A percentile compares a stretch with the other conserved stretches of the same genome.
phyloP scores from a whole-genome alignment of 2,888 invertebrate species.

The Lepidocyrtinus sp. region DNA sequence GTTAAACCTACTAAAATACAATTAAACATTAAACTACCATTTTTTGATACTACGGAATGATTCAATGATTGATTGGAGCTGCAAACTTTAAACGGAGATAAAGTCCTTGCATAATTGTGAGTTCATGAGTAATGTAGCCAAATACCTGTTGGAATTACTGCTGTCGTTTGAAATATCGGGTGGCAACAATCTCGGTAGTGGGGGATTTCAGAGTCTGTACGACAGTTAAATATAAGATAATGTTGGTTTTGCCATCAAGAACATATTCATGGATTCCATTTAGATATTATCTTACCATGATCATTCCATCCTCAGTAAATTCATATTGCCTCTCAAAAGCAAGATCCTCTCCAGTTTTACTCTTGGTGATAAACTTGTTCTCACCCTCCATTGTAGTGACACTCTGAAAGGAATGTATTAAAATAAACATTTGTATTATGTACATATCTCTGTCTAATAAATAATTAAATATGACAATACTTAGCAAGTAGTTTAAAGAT shows the following conservation, averaged over 20 bases:
- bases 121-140: no score
- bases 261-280: background rate
- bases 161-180: slow-evolving; percentile 63
- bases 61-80: no score
- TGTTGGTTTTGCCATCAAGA: no score
- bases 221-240: slow-evolving; percentile 21
- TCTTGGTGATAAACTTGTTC: slow-evolving; percentile 50
- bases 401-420: slow-evolving; percentile 38
- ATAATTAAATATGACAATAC: background rate
- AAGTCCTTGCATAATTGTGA: no score
- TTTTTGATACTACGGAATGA: no score
- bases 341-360: slow-evolving; percentile 70
- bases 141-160: no score
- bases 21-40: no score
- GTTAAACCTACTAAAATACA: no score
- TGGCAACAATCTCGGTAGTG: slow-evolving; percentile 47
- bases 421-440: background rate
- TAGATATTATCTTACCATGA: slow-evolving; percentile 70
- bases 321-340: slow-evolving; percentile 73
- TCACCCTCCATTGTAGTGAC: slow-evolving; percentile 54
- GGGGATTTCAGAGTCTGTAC: slow-evolving; percentile 62
- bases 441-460: background rate
- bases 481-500: background rate
- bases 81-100: no score
- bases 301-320: slow-evolving; percentile 72